Base-by-base conservation (phyloP, 2,113 vertebrate species). In the Pycnonotus jocosus region DNA sequence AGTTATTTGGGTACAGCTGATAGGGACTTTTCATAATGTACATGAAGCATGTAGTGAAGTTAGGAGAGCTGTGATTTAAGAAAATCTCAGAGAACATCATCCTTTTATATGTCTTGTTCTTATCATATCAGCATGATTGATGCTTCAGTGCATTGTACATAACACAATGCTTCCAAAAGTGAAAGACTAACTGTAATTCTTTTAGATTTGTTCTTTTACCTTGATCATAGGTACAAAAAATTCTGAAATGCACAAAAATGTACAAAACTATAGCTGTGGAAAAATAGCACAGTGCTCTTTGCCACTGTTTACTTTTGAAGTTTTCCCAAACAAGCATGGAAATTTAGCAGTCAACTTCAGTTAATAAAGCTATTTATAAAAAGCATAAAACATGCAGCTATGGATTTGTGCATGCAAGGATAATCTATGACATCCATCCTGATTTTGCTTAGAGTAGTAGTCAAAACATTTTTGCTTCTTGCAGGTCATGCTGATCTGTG, bases 381-480 rank as follows among this genome's bases (percentile, higher is more conserved):
- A 19, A 85, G 71, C 8, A 87, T 91, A 93, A 58, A 91, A 83
- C 76, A 64, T 2, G 19, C 60, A 44, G 50, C 18, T 9, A 12
- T 83, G 89, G 95, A 57, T 88, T 53, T 92, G 81, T 78, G 31
- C 27, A 47, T 51, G 61, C 79, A 77, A 42, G 6, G 92, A 42
- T 70, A 83, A 93, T 93, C 87, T 88, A 79, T 93, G 95, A 94
- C 92, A 94, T 74, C 81, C 90, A 81, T 93, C 82, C 95, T 33
- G n/a, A 87, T 93, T 96, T 94, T 96, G 87, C 95, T 97, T 93
- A 66, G 93, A 78, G 83, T 78, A 94, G 90, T 48, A 96, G 91
- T 94, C 97, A 95, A 96, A 97, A 97, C 93, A 96, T 90, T 97
- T 95, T 95, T 96, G 74, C 96, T 97, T 88, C 88, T 92, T 97